Conservation (phyloP, 2,113 vertebrate species). For the Phalacrocorax carbo region DNA sequence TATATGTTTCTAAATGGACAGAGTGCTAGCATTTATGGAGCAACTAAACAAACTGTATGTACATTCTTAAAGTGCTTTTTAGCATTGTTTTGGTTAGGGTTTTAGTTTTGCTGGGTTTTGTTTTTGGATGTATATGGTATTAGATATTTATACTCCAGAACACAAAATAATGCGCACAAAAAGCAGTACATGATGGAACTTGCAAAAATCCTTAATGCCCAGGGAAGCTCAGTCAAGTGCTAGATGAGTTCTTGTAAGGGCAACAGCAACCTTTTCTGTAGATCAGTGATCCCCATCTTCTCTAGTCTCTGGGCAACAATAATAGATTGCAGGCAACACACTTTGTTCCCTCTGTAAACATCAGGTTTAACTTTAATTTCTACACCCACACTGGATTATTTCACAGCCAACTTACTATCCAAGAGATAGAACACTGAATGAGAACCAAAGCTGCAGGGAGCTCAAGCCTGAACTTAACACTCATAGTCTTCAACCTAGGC, state of each 20-base stretch:
- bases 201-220: neutral
- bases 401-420: neutral
- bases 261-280: neutral
- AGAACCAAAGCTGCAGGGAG: neutral
- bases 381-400: neutral
- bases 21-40: neutral
- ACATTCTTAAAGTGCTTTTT: neutral
- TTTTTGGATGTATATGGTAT: neutral
- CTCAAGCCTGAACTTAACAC: neutral
- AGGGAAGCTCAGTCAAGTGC: neutral
- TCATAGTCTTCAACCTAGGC: neutral
- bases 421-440: neutral
- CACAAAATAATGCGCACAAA: neutral
- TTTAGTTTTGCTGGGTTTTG: neutral
- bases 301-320: neutral
- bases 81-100: neutral
- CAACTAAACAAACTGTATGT: neutral
- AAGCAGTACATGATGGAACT: neutral
- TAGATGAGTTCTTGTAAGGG: neutral
- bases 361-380: neutral
- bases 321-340: neutral
- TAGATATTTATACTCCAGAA: neutral
- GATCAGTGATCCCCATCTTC: neutral
- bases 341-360: neutral
- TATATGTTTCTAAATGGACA: neutral